A percentile compares a stretch with the other conserved stretches of the same genome.
Evolutionary conservation across 2,797 vertebrate species (phyloP).

Genomic region (Gymnothorax reevesii): DNA sequence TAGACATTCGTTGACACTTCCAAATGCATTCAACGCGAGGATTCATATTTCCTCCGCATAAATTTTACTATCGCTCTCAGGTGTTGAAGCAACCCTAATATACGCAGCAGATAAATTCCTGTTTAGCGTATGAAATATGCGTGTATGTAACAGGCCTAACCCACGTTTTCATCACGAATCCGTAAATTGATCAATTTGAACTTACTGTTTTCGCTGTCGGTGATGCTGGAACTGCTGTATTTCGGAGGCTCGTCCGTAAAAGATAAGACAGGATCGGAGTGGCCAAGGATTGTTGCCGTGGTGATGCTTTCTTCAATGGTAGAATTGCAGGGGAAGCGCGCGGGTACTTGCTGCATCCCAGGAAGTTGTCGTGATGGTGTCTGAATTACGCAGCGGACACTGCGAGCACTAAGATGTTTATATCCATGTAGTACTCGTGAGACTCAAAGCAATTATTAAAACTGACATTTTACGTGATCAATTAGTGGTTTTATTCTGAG

Average conservation of each 20-base stretch:
- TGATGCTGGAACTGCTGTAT: constrained; percentile 41
- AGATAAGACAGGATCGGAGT: constrained; percentile 33
- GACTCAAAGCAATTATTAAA: neutral
- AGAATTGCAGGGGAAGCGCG: constrained; percentile 65
- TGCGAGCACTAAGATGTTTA: neutral
- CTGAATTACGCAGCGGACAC: constrained; percentile 19
- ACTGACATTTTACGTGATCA: neutral
- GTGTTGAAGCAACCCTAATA: constrained; percentile 1
- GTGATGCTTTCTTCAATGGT: constrained; percentile 62
- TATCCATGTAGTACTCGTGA: neutral
- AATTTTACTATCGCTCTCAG: neutral
- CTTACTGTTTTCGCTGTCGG: constrained; percentile 54
- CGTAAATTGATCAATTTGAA: constrained; percentile 31
- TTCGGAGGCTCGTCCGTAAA: constrained; percentile 49
- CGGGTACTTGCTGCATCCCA: constrained; percentile 49
- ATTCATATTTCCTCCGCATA: neutral
- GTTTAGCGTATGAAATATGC: neutral
- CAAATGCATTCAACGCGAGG: neutral
- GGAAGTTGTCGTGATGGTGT: constrained; percentile 48
- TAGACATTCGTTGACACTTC: neutral
- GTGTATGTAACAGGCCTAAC: neutral
- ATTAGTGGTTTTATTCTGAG: neutral
- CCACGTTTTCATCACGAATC: neutral
- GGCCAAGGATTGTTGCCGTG: constrained; percentile 65
- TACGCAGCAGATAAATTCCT: neutral